Conservation (phyloP, 2,888 invertebrate genomes). For the Schizaphis graminum region DNA sequence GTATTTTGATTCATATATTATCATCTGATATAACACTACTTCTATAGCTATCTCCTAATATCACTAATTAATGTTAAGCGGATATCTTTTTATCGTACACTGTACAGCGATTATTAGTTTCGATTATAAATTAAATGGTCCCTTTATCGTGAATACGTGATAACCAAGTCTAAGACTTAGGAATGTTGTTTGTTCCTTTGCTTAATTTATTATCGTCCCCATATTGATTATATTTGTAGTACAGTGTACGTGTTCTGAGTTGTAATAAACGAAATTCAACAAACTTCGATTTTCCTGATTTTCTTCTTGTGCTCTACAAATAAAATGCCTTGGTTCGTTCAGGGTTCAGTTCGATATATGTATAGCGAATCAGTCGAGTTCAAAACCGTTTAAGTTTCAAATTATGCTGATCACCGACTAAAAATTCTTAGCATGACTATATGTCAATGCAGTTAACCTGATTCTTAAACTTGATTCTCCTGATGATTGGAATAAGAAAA, state of each 20-base stretch:
- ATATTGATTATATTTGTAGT: not conserved
- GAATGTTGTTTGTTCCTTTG: not conserved
- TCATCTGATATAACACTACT: not conserved
- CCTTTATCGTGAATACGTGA: not conserved
- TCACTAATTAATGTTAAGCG: not conserved
- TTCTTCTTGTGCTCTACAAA: not conserved
- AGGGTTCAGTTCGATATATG: not conserved
- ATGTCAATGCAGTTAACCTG: not conserved
- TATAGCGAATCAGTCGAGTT: not conserved
- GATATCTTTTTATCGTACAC: not conserved
- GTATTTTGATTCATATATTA: not conserved
- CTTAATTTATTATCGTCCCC: not conserved
- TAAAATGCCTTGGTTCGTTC: too few relatives aligned
- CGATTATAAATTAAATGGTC: too few relatives aligned
- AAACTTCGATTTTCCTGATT: not conserved
- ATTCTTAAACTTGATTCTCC: not conserved
- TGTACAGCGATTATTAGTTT: not conserved
- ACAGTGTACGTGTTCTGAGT: not conserved
- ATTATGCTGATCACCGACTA: not conserved
- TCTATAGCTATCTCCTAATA: not conserved
- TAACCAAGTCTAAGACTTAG: not conserved
- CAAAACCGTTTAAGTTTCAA: not conserved
- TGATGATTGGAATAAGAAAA: not conserved
- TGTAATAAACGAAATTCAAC: not conserved
- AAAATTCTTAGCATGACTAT: not conserved